Evolutionary conservation across 2,113 vertebrate genomes (phyloP), one percentile per base, ranked within the genome.

Genomic region (Hemicordylus capensis): DNA sequence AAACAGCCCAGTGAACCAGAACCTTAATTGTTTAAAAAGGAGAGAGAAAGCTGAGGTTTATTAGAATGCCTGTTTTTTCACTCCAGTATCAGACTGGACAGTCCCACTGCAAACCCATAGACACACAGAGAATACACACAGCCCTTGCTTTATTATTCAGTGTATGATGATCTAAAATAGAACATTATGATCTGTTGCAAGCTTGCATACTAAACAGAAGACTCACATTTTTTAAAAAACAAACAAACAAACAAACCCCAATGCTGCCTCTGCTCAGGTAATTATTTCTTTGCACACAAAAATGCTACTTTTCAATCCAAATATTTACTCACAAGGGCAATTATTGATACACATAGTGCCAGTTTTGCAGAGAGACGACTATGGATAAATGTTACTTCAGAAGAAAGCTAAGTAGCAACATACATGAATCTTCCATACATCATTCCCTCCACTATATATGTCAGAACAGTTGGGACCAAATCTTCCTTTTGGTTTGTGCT

Each of bases 211-310:
- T 94, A 94, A 79, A 90, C 54, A 93, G 63, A 91, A 78, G 85
- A 72, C 93, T 92, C 51, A 56, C 87, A 93, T 84, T 48, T 83
- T 85, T 89, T 24, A 90, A 86, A 87, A 88, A 92, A 54, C 17
- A 54, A 3, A 14, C 3, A 54, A 54, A 17, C 17, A 17, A 54
- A 54, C 17, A 54, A 51, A 51, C 12, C n/a, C n/a, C 6, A 54
- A 93, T 88, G 90, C 34, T 63, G 83, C 92, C 28, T 70, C 84
- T 93, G 90, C 81, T 87, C 87, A 90, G 85, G 80, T 89, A 85
- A 85, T 37, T 87, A 80, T 85, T 77, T 93, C 70, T 85, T 92
- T 93, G 87, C 90, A 95, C 89, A 95, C 87, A 95, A 72, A 90
- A 84, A 51, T 81, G 89, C 39, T 80, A 84, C 83, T 87, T 67